A percentile compares a stretch with the other conserved stretches of the same genome.
Evolutionary conservation across 2,888 invertebrate species (phyloP).

Genomic region (Volucella inanis): DNA sequence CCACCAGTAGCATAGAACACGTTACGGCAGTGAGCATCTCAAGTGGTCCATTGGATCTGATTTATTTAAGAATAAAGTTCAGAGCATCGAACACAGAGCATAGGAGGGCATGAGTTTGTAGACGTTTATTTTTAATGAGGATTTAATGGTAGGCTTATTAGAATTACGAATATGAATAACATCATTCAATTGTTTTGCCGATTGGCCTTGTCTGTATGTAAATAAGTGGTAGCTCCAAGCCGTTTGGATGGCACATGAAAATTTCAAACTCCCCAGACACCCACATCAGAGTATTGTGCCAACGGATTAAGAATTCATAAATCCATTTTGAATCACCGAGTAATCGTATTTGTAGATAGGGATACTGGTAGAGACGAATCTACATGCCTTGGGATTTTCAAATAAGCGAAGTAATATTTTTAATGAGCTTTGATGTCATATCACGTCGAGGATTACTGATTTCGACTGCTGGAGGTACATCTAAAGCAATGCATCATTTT

Average conservation of each 20-base stretch:
- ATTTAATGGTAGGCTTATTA: conserved; percentile 71
- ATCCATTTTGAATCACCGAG: conserved; percentile 11
- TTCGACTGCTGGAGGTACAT: no score
- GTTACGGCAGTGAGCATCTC: conserved; percentile 32
- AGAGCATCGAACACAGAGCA: conserved; percentile 16
- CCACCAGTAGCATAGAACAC: not conserved
- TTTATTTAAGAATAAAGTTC: conserved; percentile 60
- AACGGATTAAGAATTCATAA: conserved; percentile 44
- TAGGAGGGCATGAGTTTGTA: conserved; percentile 11
- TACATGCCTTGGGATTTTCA: no score
- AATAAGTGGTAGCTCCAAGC: conserved; percentile 15
- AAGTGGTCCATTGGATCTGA: conserved; percentile 54
- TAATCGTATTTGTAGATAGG: no score
- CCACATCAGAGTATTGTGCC: conserved; percentile 20
- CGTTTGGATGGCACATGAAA: conserved; percentile 12
- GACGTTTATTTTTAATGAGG: conserved; percentile 75
- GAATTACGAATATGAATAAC: conserved; percentile 37
- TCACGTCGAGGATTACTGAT: no score
- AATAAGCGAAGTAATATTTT: no score
- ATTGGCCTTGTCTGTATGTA: conserved; percentile 46
- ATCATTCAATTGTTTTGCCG: conserved; percentile 61
- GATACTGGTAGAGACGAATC: no score
- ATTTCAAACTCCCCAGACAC: conserved; percentile 47
- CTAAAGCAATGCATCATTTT: no score
- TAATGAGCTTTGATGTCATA: no score